phyloP scores from a whole-genome alignment of 2,797 vertebrate genomes.

The Hapalemur alaotrensis region DNA sequence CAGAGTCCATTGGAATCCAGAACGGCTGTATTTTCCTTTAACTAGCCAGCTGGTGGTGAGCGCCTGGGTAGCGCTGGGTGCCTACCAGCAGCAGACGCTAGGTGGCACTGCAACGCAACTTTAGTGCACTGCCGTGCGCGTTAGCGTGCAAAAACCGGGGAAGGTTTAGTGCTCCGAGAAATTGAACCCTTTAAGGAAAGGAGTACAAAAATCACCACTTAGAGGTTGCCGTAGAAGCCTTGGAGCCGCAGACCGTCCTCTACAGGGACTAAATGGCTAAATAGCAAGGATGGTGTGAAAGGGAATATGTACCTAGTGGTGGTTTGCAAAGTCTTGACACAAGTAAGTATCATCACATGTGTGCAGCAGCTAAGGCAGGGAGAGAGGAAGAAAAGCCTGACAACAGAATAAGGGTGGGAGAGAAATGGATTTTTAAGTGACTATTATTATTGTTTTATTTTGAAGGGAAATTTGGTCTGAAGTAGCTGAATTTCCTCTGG shows the following conservation, averaged over 20 bases:
- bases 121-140: neutral
- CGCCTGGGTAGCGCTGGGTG: neutral
- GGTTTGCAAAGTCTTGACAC: neutral
- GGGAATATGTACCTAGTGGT: neutral
- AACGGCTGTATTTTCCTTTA: neutral
- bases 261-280: neutral
- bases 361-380: neutral
- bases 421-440: neutral
- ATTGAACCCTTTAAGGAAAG: slow-evolving; percentile 8
- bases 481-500: neutral
- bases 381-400: neutral
- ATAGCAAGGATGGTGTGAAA: neutral
- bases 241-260: neutral
- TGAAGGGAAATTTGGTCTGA: slow-evolving; percentile 20
- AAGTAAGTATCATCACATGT: neutral
- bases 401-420: neutral
- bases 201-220: neutral
- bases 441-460: slow-evolving; percentile 15
- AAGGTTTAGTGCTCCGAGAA: slow-evolving; percentile 24
- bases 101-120: slow-evolving; percentile 84
- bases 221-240: neutral
- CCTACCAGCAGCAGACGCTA: slow-evolving; percentile 72
- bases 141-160: neutral
- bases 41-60: neutral
- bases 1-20: neutral